Base-by-base conservation (phyloP, 2,797 vertebrate genomes). In the Enteromius afrohamiltoni region DNA sequence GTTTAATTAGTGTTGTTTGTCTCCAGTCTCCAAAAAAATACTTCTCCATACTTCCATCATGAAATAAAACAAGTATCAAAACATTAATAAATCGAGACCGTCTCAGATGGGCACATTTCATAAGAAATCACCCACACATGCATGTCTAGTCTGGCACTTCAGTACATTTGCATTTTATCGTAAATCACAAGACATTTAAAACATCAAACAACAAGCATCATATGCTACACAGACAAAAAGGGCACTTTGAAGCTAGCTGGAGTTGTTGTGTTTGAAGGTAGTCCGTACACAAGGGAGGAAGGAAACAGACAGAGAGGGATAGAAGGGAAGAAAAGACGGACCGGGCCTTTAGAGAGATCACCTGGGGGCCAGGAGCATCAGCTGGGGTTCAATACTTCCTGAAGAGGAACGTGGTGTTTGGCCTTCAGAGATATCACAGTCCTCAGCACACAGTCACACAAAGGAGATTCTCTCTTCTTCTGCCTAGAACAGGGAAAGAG, bases 351-450 rank as follows among this genome's bases (percentile, higher is more conserved):
- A 21, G 17, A 64, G 31, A 67, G 73, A 60, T 84, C 71, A 80
- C 26, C 55, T 71, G 82, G 55, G 53, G 77, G 45, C 23, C 42
- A 47, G 42, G 42, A 34, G 67, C 60, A 67, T 73, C 77, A 74
- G 77, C 80, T 83, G 79, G 75, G 40, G 74, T 51, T 79, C 45
- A 60, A 14, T 64, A 58, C 76, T 74, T 55, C 69, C 79, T 82
- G 77, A 85, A 64, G 51, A 53, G 29, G 47, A 85, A 55, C 42
- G 19, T 71, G 74, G 37, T 60, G 65, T 51, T 49, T 77, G 70
- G 77, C 37, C 73, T 55, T 23, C 64, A 45, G 80, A 82, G 83
- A 71, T 71, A 82, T 68, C 79, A 42, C 55, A 51, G 60, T 51
- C 21, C 45, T 19, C 29, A 5, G 13, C 62, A 78, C 81, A 86